Evolutionary conservation across 2,888 invertebrate species (phyloP), one percentile per base, ranked within the genome.

Genomic region (Stegophylla sp.): DNA sequence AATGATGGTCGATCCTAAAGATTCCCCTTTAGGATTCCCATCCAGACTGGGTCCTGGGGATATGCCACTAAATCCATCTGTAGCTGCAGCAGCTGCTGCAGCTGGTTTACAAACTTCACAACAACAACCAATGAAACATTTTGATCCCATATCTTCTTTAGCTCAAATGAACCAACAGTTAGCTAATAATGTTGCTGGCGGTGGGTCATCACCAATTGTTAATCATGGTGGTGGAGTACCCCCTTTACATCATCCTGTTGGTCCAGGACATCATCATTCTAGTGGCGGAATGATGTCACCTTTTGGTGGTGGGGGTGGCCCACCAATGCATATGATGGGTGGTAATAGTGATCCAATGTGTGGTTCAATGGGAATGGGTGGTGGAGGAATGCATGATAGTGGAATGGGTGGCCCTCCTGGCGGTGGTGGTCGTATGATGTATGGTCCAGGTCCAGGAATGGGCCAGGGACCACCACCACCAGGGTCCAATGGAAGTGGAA

Each of bases 101-200:
- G 69, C 79, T 45, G 71, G 79, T 51, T 17, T 69, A 15, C 69
- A 61, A 41, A 61, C 61, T 4, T 61, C 69, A 20, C 79, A 69
- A 23, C 79, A 69, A 12, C 79, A 69, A 28, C 61, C 69, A 0
- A 79, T 79, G 79, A 79, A 79, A 85, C 94, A 91, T 86, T 96
- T 96, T 87, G 96, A 96, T 88, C 96, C 96, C 0, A 96, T 96
- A 85, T 94, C 95, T 74, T 96, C 96, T 12, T 89, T 96, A 85
- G 95, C 96, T 79, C 96, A 96, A 87, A 96, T 96, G 96, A 95
- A 95, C 83, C 96, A 96, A 85, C 95, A 95, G 86, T 88, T 96
- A 83, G 94, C 95, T 17, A 94, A 92, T 85, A 92, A 93, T 86
- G 90, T 90, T 74, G 88, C 90, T 20, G 90, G 89, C 84, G 75